Evolutionary conservation across 2,797 vertebrate species (phyloP).

Genomic region (Euthynnus affinis): DNA sequence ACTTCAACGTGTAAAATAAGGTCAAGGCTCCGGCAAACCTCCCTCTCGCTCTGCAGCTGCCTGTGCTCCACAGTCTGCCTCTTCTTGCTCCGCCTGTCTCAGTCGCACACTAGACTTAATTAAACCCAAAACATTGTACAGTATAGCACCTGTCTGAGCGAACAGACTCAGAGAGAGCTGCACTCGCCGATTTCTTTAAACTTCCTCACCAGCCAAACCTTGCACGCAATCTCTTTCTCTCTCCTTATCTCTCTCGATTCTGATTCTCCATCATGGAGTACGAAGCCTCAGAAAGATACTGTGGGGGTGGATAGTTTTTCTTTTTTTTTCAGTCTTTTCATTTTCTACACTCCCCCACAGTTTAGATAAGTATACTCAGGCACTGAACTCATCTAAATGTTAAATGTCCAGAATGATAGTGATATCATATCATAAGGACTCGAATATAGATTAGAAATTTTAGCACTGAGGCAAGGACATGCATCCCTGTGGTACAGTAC

Average conservation of each 20-base stretch:
- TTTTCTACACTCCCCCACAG: conserved; percentile 74
- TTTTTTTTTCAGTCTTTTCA: conserved; percentile 61
- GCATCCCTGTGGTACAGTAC: conserved; percentile 1
- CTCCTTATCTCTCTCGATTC: conserved; percentile 28
- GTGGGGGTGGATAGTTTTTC: conserved; percentile 67
- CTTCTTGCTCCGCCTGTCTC: conserved; percentile 45
- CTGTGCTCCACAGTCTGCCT: conserved; percentile 51
- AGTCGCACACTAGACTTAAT: conserved; percentile 70
- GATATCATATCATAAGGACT: conserved; percentile 56
- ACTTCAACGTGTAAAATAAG: conserved; percentile 84
- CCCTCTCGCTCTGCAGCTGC: conserved; percentile 56
- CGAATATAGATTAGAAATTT: conserved; percentile 29
- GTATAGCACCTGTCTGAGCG: conserved; percentile 70
- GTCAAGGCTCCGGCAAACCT: conserved; percentile 72
- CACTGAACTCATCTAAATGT: conserved; percentile 67
- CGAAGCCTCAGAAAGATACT: conserved; percentile 66
- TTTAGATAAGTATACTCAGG: conserved; percentile 70
- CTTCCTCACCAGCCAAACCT: conserved; percentile 29
- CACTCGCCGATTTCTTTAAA: conserved; percentile 58
- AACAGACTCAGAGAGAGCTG: conserved; percentile 43
- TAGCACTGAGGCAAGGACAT: conserved; percentile 21
- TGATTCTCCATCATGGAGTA: conserved; percentile 52
- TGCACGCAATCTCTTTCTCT: not conserved
- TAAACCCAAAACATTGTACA: conserved; percentile 67
- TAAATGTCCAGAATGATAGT: conserved; percentile 60